phyloP scores from a whole-genome alignment of 2,113 vertebrate species.

The Pedionomus torquatus region DNA sequence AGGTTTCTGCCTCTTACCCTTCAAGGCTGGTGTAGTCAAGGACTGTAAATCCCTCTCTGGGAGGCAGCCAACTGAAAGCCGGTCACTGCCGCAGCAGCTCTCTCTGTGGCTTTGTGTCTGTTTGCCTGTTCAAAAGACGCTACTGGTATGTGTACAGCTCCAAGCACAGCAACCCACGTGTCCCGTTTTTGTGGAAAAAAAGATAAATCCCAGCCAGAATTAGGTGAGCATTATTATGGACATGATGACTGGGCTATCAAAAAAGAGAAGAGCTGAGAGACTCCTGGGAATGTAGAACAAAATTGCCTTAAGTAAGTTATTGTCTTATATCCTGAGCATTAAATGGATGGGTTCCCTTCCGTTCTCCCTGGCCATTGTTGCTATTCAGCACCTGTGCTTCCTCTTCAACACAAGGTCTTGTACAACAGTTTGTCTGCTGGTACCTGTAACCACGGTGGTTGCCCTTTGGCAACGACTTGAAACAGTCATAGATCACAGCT shows the following conservation, averaged over 20 bases:
- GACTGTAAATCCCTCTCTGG: background rate
- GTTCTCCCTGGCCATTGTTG: background rate
- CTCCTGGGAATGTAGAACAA: background rate
- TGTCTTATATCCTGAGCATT: accelerated
- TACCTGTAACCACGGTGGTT: accelerated
- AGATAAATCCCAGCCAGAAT: background rate
- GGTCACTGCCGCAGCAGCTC: background rate
- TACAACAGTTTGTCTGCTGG: background rate
- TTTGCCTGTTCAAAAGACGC: background rate
- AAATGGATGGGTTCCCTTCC: background rate
- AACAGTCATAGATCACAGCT: background rate
- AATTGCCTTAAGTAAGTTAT: background rate
- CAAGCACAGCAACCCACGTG: accelerated
- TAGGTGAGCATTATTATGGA: background rate
- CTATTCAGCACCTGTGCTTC: background rate
- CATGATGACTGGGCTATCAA: background rate
- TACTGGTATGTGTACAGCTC: background rate
- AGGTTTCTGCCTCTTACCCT: conserved; percentile 26
- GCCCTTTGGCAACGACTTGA: background rate
- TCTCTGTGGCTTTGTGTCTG: background rate
- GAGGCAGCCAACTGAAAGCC: conserved; percentile 12
- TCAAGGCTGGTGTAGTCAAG: background rate
- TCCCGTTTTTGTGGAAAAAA: background rate
- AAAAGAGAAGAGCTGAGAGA: background rate
- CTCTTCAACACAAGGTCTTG: background rate